These are phyloP conservation scores for Drosophila picticornis DNA, from an alignment of 2,888 invertebrate genomes.

Conservation along the genomic window DNA sequence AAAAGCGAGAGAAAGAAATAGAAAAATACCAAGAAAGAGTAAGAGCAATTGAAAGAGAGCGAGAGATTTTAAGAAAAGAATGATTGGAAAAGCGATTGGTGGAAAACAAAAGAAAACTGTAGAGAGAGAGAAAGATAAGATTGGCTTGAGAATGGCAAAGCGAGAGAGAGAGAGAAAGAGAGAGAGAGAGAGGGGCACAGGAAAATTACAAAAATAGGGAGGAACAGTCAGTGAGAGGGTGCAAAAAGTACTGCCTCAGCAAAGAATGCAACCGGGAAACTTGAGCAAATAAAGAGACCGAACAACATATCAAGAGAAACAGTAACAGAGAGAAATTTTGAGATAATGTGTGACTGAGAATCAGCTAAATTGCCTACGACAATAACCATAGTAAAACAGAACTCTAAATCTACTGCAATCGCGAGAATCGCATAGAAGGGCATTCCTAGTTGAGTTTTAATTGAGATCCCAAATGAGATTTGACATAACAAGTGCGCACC, in stretches of 20 bases:
- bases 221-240: background rate
- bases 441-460: background rate
- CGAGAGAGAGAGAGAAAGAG: background rate
- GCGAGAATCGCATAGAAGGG: background rate
- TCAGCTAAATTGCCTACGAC: background rate
- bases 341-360: background rate
- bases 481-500: constrained; percentile 3
- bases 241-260: background rate
- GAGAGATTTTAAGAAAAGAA: background rate
- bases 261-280: background rate
- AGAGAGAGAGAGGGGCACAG: background rate
- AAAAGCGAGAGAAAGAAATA: background rate
- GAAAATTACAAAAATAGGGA: background rate
- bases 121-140: no score
- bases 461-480: background rate
- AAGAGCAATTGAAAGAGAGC: no score
- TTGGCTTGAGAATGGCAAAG: background rate
- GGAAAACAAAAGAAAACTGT: background rate
- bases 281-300: background rate
- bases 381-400: background rate
- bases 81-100: background rate
- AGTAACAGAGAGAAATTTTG: background rate
- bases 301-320: background rate
- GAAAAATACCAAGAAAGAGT: no score
- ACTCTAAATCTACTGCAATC: background rate